Percentiles rank a stretch among this genome's conserved stretches.
Evolutionary conservation across 64 coral and sea anemone species (phyloP).

Genomic region (Acropora tenuis): DNA sequence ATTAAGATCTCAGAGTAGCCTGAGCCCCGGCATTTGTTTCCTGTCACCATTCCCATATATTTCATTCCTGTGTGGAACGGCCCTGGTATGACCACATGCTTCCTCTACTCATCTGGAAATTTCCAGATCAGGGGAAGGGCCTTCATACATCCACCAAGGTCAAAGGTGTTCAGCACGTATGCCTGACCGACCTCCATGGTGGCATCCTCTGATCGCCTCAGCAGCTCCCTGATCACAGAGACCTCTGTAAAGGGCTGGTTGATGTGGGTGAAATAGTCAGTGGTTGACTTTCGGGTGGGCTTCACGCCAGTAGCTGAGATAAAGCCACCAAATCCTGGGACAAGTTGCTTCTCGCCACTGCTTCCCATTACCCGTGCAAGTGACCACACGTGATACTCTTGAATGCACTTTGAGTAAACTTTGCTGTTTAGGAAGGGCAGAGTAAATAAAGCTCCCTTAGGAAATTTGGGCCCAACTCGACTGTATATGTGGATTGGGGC

Average conservation of each 20-base stretch:
- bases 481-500: slow-evolving; percentile 39
- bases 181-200: slow-evolving; percentile 53
- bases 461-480: slow-evolving; percentile 44
- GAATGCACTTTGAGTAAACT: slow-evolving; percentile 11
- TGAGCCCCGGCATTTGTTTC: slow-evolving; percentile 53
- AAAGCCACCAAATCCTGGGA: slow-evolving; percentile 60
- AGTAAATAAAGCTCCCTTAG: slow-evolving; percentile 29
- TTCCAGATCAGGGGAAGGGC: slow-evolving; percentile 62
- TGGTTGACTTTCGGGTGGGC: slow-evolving; percentile 42
- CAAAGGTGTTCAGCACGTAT: slow-evolving; percentile 60
- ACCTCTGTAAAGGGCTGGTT: slow-evolving; percentile 49
- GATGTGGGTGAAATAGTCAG: slow-evolving; percentile 51
- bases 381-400: slow-evolving; percentile 42
- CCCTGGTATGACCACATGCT: slow-evolving; percentile 32
- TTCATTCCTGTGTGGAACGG: slow-evolving; percentile 61
- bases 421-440: neutral
- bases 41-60: slow-evolving; percentile 46
- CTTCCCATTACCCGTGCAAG: slow-evolving; percentile 41
- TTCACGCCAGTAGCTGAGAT: neutral
- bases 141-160: slow-evolving; percentile 57
- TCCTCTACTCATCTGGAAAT: slow-evolving; percentile 51
- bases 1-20: slow-evolving; percentile 53
- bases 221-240: slow-evolving; percentile 50
- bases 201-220: slow-evolving; percentile 53
- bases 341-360: slow-evolving; percentile 52